Percentiles rank a stretch among this genome's conserved stretches.
phyloP scores from a whole-genome alignment of 1,140 invertebrate species.

The Aricia agestis region DNA sequence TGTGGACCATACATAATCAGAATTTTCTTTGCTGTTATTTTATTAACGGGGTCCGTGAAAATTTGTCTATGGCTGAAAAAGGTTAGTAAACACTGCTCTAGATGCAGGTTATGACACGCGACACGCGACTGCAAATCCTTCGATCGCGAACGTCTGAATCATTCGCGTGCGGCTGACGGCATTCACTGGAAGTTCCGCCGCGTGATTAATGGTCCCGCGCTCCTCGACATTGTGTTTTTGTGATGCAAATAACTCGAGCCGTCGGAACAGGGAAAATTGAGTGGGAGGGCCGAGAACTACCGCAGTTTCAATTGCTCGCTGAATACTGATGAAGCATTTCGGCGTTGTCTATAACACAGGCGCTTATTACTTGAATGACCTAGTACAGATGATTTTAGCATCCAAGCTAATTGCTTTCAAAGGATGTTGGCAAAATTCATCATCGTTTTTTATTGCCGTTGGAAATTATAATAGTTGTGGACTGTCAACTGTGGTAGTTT shows the following conservation, averaged over 20 bases:
- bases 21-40: too few species aligned
- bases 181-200: slow-evolving; percentile 62
- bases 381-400: not conserved
- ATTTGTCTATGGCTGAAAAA: too few species aligned
- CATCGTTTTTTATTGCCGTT: too few species aligned
- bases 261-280: slow-evolving; percentile 71
- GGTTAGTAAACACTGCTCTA: too few species aligned
- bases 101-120: not conserved
- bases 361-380: slow-evolving; percentile 32
- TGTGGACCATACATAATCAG: too few species aligned
- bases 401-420: not conserved
- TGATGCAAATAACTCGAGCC: slow-evolving; percentile 72
- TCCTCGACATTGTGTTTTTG: slow-evolving; percentile 72
- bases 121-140: slow-evolving; percentile 31
- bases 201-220: slow-evolving; percentile 69
- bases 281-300: slow-evolving; percentile 60
- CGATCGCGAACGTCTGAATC: slow-evolving; percentile 63
- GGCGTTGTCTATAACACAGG: slow-evolving; percentile 50
- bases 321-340: slow-evolving; percentile 60
- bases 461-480: too few species aligned
- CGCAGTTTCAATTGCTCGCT: slow-evolving; percentile 69
- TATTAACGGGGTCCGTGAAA: too few species aligned
- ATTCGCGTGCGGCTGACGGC: slow-evolving; percentile 63
- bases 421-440: too few species aligned
- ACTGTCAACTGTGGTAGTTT: too few species aligned